Percentiles rank a stretch among this genome's conserved stretches.
Evolutionary conservation across 2,797 vertebrate genomes (phyloP).

Genomic region (Chelidonichthys spinosus): DNA sequence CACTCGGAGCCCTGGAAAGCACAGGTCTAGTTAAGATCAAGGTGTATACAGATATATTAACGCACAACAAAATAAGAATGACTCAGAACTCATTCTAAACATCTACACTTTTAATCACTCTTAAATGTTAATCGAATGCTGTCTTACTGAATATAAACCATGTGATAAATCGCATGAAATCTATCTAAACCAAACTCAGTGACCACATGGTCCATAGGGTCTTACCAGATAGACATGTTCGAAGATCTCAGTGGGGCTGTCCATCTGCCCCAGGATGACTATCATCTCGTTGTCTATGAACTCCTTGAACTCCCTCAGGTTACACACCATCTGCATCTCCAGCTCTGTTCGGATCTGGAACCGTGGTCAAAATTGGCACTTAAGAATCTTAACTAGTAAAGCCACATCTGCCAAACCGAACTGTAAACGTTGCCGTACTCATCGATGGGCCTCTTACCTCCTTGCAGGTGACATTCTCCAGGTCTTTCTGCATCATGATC

Average conservation of each 20-base stretch:
- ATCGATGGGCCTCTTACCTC: slow-evolving; percentile 84
- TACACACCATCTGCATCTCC: slow-evolving; percentile 98
- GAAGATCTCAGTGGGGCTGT: slow-evolving; percentile 97
- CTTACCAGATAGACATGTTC: slow-evolving; percentile 96
- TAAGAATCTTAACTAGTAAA: background rate
- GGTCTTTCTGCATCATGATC: slow-evolving; percentile 99
- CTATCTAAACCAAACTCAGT: background rate
- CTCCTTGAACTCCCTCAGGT: slow-evolving; percentile 96
- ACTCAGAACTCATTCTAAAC: background rate
- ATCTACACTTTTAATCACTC: background rate
- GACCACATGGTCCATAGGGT: background rate
- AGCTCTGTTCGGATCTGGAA: slow-evolving; percentile 94
- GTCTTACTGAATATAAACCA: background rate
- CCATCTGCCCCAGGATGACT: slow-evolving; percentile 98
- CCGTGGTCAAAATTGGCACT: background rate
- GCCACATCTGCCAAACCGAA: background rate
- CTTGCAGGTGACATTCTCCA: slow-evolving; percentile 98
- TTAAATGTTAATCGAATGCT: too few relatives aligned
- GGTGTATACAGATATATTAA: background rate
- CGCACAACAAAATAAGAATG: too few relatives aligned
- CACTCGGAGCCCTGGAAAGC: slow-evolving; percentile 93
- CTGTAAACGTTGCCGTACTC: background rate
- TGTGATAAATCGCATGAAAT: background rate
- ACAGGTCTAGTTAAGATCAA: slow-evolving; percentile 24
- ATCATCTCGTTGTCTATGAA: slow-evolving; percentile 99